Base-by-base conservation (phyloP, 2,888 invertebrate species). In the Rhamphomyia laevipes region DNA sequence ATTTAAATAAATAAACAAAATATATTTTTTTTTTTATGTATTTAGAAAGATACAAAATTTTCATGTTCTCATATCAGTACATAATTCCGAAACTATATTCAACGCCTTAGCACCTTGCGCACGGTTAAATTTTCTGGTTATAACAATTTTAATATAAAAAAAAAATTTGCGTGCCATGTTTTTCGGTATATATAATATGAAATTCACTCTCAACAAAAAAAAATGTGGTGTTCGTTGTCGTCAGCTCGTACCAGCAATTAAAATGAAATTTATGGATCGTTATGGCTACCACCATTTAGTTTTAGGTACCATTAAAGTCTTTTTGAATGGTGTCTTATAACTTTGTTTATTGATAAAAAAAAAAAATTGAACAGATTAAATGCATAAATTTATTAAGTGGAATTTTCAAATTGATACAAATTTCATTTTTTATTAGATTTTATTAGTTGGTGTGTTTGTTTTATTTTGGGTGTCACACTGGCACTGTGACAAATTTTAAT, bases 161-260 rank as follows among this genome's bases (percentile, higher is more conserved):
- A 5, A 21, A 21, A 5, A 7, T 27, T 27, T 27, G 23, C 23
- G 23, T 27, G 23, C 23, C 23, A 27, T 27, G 23, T 27, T 27
- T 27, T 27, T 27, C 6, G 23, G 5, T 27, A 2, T 27, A 27
- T 27, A 27, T 27, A 7, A 6, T 27, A n/a, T 27, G 9, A 7
- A 7, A 7, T 27, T 27, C n/a, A n/a, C n/a, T n/a, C n/a, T n/a
- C n/a, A n/a, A n/a, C n/a, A n/a, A n/a, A n/a, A n/a, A n/a, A n/a
- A n/a, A n/a, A n/a, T 27, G 9, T 27, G 23, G 4, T 27, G 23
- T 27, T 21, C 49, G 46, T 53, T 51, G 55, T 57, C 55, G 56
- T 58, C 58, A 56, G 55, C 55, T 57, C 54, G 53, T 55, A 55
- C 53, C 23, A 55, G 57, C 57, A 56, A 57, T 57, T 57, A 56